Evolutionary conservation across 2,797 vertebrate species (phyloP).

Genomic region (Zalophus californianus): DNA sequence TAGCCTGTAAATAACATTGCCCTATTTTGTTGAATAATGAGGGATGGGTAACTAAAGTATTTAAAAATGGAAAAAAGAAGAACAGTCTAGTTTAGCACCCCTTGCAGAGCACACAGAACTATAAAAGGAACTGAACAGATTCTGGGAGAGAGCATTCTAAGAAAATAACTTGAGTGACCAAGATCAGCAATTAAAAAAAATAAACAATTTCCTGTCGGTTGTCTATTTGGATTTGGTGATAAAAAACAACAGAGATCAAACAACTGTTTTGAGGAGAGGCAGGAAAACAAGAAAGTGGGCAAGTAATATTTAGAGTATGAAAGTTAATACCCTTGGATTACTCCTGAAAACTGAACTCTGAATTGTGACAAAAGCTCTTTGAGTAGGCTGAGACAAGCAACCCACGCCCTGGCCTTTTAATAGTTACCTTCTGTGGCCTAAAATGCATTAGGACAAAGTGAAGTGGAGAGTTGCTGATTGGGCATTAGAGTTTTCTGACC

Average conservation of each 20-base stretch:
- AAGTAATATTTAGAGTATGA: neutral
- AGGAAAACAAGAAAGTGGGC: neutral
- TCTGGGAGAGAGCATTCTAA: slow-evolving; percentile 42
- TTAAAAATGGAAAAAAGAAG: slow-evolving; percentile 11
- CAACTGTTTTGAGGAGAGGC: neutral
- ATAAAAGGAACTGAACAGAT: slow-evolving; percentile 39
- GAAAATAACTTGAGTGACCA: slow-evolving; percentile 49
- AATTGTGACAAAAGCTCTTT: neutral
- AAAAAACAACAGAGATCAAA: neutral
- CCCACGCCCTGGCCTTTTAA: neutral
- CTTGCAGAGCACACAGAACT: neutral
- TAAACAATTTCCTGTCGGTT: neutral
- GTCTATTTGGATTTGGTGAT: neutral
- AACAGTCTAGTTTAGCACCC: slow-evolving; percentile 28
- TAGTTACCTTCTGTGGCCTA: neutral
- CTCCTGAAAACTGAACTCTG: slow-evolving; percentile 20
- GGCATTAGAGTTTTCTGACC: neutral
- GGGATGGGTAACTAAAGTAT: neutral
- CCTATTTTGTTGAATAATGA: neutral
- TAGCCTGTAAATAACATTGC: neutral
- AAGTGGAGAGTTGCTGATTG: neutral
- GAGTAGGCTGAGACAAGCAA: neutral
- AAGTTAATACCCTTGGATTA: neutral
- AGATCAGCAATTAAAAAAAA: slow-evolving; percentile 40
- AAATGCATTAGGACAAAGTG: neutral